Base-by-base conservation (phyloP, 2,888 invertebrate genomes). In the Diploptera punctata region DNA sequence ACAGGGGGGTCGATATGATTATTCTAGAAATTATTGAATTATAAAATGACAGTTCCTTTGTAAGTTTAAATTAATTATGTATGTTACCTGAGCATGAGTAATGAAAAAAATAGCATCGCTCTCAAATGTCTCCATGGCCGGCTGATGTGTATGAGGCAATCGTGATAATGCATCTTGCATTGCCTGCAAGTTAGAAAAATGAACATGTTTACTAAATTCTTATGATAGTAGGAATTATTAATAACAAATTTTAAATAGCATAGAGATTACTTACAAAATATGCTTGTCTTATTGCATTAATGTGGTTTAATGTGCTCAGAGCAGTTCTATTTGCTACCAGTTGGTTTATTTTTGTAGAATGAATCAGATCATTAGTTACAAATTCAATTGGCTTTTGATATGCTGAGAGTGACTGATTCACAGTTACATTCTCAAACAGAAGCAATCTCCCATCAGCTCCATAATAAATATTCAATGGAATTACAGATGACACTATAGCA, bases 21-120 rank as follows among this genome's bases (percentile, higher is more conserved):
- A n/a, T n/a, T n/a, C n/a, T n/a, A n/a, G n/a, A n/a, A n/a, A n/a
- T n/a, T n/a, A n/a, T n/a, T n/a, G n/a, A n/a, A n/a, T n/a, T n/a
- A n/a, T n/a, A n/a, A n/a, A n/a, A n/a, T n/a, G n/a, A n/a, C n/a
- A 43, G 7, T n/a, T n/a, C n/a, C 16, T 16, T 2, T 29, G 7
- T 57, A 13, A 60, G 16, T 3, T 3, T 3, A 29, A n/a, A 29
- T n/a, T 3, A 26, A 29, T n/a, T 3, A 21, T 29, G 76, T 79
- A 81, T 74, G 72, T 76, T 80, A 86, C 85, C 82, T 89, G n/a
- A n/a, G n/a, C n/a, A n/a, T n/a, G n/a, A n/a, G n/a, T n/a, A n/a
- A n/a, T n/a, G n/a, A n/a, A 80, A 80, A 87, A 88, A 71, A 87
- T 80, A 61, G 85, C 84, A 31, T 84, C 82, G 70, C 85, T 84